A percentile compares a stretch with the other conserved stretches of the same genome.
Conservation (phyloP, 1,140 invertebrate species). For the silkworm (Bombyx mori) region DNA sequence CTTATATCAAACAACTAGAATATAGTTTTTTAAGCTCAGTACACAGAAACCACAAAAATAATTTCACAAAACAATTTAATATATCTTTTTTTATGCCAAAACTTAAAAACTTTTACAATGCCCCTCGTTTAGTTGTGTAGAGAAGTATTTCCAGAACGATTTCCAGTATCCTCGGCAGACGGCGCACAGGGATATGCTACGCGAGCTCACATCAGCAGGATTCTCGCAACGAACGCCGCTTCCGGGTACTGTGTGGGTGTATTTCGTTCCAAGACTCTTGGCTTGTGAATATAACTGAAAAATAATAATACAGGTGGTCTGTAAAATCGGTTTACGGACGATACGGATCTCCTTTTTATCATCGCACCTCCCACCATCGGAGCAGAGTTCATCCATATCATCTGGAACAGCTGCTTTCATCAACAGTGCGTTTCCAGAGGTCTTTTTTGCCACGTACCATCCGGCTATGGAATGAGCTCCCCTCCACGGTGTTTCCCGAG, state of each 20-base stretch:
- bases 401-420: too few relatives aligned
- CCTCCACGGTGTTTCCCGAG: too few relatives aligned
- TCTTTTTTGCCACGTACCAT: too few relatives aligned
- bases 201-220: not conserved
- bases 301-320: not conserved
- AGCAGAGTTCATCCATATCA: too few relatives aligned
- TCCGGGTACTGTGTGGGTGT: slow-evolving; percentile 15
- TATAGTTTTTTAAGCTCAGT: slow-evolving; percentile 1
- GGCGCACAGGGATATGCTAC: slow-evolving; percentile 26
- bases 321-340: too few relatives aligned
- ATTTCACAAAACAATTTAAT: not conserved
- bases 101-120: slow-evolving; percentile 5
- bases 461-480: too few relatives aligned
- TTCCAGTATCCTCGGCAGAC: slow-evolving; percentile 40
- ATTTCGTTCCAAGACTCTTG: slow-evolving; percentile 28
- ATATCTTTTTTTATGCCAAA: not conserved
- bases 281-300: slow-evolving; percentile 39
- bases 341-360: too few relatives aligned
- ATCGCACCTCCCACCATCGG: too few relatives aligned
- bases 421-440: too few relatives aligned
- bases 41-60: not conserved
- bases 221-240: slow-evolving; percentile 6
- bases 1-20: not conserved
- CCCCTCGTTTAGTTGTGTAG: slow-evolving; percentile 17
- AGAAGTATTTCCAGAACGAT: slow-evolving; percentile 22